These are phyloP conservation scores for Ceuthmochares aereus DNA, from an alignment of 2,113 vertebrate species.

Conservation along the genomic window DNA sequence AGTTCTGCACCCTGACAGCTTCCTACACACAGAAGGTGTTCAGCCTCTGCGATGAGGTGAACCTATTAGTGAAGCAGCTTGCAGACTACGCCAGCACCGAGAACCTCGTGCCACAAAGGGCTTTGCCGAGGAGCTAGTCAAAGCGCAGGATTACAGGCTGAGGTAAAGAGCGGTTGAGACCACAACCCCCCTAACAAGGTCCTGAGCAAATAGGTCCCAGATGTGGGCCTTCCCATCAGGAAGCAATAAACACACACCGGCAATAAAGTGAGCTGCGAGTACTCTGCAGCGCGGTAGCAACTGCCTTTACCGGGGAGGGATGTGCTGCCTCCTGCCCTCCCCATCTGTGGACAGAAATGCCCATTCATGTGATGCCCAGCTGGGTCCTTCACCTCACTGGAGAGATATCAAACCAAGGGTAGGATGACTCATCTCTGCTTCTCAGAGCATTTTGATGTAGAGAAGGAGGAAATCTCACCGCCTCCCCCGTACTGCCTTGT, in stretches of 20 bases:
- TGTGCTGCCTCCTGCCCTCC: not conserved
- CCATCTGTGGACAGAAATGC: not conserved
- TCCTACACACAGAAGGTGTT: slow-evolving; percentile 79
- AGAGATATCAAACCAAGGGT: not conserved
- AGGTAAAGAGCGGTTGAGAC: slow-evolving; percentile 65
- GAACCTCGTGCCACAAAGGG: slow-evolving; percentile 62
- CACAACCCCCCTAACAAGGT: not conserved
- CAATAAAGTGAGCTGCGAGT: not conserved
- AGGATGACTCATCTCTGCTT: not conserved
- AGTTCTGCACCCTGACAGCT: slow-evolving; percentile 74
- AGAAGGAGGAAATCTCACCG: not conserved
- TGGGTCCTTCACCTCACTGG: not conserved
- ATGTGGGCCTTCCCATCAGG: not conserved
- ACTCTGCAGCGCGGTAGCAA: not conserved
- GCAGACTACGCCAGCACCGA: slow-evolving; percentile 64
- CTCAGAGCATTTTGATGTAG: not conserved
- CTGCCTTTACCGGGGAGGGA: not conserved
- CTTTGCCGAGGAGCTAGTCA: slow-evolving; percentile 81
- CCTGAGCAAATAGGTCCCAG: slow-evolving; percentile 11
- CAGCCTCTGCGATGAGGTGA: slow-evolving; percentile 74
- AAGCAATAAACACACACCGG: slow-evolving; percentile 12
- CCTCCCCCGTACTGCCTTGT: rapidly evolving
- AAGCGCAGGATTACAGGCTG: slow-evolving; percentile 83
- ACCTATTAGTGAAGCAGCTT: slow-evolving; percentile 76
- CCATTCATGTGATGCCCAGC: rapidly evolving